phyloP scores from a whole-genome alignment of 2,888 invertebrate genomes.

The Lasioglossum vierecki region DNA sequence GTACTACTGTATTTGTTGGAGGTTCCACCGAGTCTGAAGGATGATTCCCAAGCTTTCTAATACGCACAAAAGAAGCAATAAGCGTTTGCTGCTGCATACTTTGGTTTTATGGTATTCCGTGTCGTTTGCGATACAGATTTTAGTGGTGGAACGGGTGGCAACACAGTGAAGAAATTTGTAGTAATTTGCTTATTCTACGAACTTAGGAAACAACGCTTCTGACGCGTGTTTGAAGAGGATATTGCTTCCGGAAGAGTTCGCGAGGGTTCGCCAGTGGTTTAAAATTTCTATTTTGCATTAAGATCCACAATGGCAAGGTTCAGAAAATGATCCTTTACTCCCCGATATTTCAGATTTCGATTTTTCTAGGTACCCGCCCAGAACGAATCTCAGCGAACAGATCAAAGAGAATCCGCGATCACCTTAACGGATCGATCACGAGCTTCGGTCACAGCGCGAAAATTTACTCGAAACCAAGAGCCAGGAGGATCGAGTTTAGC shows the following conservation, averaged over 20 bases:
- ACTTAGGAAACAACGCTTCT: not conserved
- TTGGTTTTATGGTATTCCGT: not conserved
- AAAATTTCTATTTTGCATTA: not conserved
- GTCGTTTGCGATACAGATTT: not conserved
- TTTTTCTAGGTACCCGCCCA: not conserved
- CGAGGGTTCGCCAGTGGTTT: not conserved
- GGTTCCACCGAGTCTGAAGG: not conserved
- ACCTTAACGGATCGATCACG: not conserved
- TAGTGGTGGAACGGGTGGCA: not conserved
- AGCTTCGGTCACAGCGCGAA: conserved; percentile 14
- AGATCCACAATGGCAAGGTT: not conserved
- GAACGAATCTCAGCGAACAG: not conserved
- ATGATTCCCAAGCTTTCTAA: not conserved
- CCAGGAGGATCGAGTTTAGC: conserved; percentile 63
- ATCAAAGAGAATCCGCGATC: not conserved
- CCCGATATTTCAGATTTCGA: not conserved
- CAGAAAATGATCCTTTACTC: not conserved
- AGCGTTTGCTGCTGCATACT: not conserved
- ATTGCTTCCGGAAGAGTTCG: not conserved
- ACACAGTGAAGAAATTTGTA: not conserved
- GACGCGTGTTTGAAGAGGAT: no score
- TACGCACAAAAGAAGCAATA: not conserved
- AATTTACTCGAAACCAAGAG: conserved; percentile 6
- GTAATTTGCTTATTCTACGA: not conserved
- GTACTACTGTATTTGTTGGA: not conserved